Evolutionary conservation across 2,113 vertebrate genomes (phyloP).

Genomic region (Neogobius melanostomus): DNA sequence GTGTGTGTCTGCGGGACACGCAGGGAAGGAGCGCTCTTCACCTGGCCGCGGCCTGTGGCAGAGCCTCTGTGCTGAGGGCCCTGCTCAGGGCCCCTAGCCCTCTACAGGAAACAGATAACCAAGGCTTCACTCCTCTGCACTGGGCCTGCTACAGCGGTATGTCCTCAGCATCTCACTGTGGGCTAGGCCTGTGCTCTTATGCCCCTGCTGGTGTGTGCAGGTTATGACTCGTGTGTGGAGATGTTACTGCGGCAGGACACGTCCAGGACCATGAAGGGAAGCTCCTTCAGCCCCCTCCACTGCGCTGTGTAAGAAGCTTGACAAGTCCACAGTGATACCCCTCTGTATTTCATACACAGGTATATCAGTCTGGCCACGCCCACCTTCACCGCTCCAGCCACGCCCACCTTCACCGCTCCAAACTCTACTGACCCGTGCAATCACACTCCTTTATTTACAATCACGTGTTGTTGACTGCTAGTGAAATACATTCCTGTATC

Average conservation of each 20-base stretch:
- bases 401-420: too few relatives aligned
- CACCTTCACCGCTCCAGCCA: too few relatives aligned
- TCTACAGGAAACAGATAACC: slow-evolving; percentile 85
- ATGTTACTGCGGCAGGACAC: slow-evolving; percentile 89
- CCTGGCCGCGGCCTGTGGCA: slow-evolving; percentile 91
- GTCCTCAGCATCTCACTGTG: background rate
- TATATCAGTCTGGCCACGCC: too few relatives aligned
- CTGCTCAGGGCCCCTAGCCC: slow-evolving; percentile 84
- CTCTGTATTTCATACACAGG: slow-evolving; percentile 19
- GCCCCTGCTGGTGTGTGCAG: slow-evolving; percentile 60
- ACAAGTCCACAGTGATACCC: too few relatives aligned
- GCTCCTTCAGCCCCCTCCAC: slow-evolving; percentile 95
- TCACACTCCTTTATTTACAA: too few relatives aligned
- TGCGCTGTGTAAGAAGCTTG: slow-evolving; percentile 92
- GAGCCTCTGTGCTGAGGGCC: slow-evolving; percentile 85
- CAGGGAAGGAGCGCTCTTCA: slow-evolving; percentile 89
- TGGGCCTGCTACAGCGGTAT: slow-evolving; percentile 98
- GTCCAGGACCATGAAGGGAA: slow-evolving; percentile 91
- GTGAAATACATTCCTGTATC: too few relatives aligned
- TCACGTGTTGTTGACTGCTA: too few relatives aligned
- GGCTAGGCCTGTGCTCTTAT: background rate
- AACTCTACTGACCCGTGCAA: too few relatives aligned
- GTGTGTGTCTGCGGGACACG: slow-evolving; percentile 83
- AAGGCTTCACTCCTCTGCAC: slow-evolving; percentile 95
- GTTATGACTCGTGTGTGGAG: slow-evolving; percentile 96